Evolutionary conservation across 2,888 invertebrate genomes (phyloP), one percentile per base, ranked within the genome.

Genomic region (Schizotus pectinicornis): DNA sequence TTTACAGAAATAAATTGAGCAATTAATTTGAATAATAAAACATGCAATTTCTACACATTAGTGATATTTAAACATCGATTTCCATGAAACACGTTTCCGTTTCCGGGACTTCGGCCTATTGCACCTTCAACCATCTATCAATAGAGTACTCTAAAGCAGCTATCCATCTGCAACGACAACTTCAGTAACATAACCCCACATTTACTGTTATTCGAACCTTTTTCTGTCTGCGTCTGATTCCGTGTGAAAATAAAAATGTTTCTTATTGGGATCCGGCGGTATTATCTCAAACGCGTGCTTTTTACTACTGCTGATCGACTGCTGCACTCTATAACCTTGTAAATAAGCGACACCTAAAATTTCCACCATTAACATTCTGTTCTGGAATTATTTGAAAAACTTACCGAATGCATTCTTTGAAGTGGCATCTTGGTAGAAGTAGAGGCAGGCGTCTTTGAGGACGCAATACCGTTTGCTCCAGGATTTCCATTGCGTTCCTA

Each of bases 191-290:
- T 13, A 36, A 42, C 36, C 12, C 1, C 39, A 13, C 1, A 36
- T 14, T 57, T 37, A 9, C 8, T 13, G 7, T 7, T 30, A 6
- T 7, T 43, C 67, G 70, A 75, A 95, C 96, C 95, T 88, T 82
- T 94, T 94, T 77, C 92, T 92, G 75, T 97, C 97, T 84, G 94
- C 92, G 80, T 97, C 96, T 7, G 94, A 91, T 75, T 97, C 96
- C 0, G 95, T 92, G 76, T 92, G 91, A 81, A 97, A 95, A 78
- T 91, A 94, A 77, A 94, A 95, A 77, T 91, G 92, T 71, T 94
- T 86, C 77, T 95, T 90, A 68, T 89, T 90, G 1, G 90, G 84
- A 72, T 95, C 94, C 1, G 94, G 91, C 47, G 97, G 95, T 77
- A 92, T 86, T 55, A 95, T 87, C 80, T 94, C 94, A 78, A 97